Base-by-base conservation (phyloP, 92 coral and sea anemone species). In the Phenganax subtilis region DNA sequence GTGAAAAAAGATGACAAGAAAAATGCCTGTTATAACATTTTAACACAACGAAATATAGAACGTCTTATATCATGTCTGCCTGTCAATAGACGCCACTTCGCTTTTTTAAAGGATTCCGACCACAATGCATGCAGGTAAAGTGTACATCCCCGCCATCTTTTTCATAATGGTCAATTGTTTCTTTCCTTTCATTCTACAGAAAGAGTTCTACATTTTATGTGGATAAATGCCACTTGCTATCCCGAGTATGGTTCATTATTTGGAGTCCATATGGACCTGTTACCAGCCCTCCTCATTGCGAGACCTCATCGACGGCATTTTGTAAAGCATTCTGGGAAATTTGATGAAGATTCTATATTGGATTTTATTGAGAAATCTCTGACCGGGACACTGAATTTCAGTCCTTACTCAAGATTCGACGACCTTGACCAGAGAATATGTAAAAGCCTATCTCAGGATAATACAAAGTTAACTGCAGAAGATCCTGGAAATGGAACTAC, bases 151-250 rank as follows among this genome's bases (percentile, higher is more conserved):
- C 25, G 25, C 25, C 25, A 20, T 20, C 25, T 20, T 20, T 20
- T 20, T 20, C 25, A 20, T 20, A 0, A 20, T 20, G 25, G 25
- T 20, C 25, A 20, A 20, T 63, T 51, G 20, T 52, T 9, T 29
- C 72, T 47, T 16, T 52, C 55, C 25, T 54, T 80, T 37, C 47
- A 37, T 37, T 5, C 47, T 37, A 37, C 5, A 92, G 97, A 57
- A 8, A 93, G 84, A 44, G 91, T 93, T 16, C 31, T 91, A 10
- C 90, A 89, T 28, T 93, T 89, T 69, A 81, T 93, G 76, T 93
- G 97, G 97, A 91, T 93, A 11, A 88, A 93, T 59, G 90, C 87
- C 2, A 84, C 93, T 0, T 93, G 97, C 55, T 91, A 93, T 57
- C 97, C 97, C 28, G 97, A 93, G 79, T 89, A 88, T 74, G 97